Evolutionary conservation across 53 echinoderm and acorn worm species (phyloP).

Genomic region (Echinarachnius parma): DNA sequence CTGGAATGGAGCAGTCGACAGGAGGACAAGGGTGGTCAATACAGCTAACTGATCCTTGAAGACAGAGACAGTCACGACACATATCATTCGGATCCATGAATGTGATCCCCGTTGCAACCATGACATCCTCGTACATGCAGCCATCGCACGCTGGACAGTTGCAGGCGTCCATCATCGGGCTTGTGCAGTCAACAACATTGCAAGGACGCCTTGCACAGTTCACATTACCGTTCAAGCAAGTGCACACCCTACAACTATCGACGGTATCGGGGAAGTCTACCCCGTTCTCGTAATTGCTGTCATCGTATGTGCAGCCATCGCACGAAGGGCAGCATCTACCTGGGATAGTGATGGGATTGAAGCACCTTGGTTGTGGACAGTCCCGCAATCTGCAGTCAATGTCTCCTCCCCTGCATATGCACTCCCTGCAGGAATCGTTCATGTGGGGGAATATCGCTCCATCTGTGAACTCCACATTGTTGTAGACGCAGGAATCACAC

Average conservation of each 20-base stretch:
- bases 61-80: slow-evolving; percentile 84
- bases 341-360: slow-evolving; percentile 65
- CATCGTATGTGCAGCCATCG: slow-evolving; percentile 84
- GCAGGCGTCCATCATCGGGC: slow-evolving; percentile 79
- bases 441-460: slow-evolving; percentile 75
- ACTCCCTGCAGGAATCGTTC: slow-evolving; percentile 71
- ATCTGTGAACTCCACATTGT: slow-evolving; percentile 66
- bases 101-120: slow-evolving; percentile 66
- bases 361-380: slow-evolving; percentile 80
- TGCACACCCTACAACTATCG: slow-evolving; percentile 77
- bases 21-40: slow-evolving; percentile 61
- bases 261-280: slow-evolving; percentile 77
- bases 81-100: slow-evolving; percentile 88
- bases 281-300: slow-evolving; percentile 67
- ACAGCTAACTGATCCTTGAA: slow-evolving; percentile 72
- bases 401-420: slow-evolving; percentile 70
- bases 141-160: slow-evolving; percentile 85
- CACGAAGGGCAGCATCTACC: slow-evolving; percentile 85
- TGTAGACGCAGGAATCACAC: slow-evolving; percentile 75
- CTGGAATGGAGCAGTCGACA: slow-evolving; percentile 60
- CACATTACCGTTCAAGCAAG: slow-evolving; percentile 91
- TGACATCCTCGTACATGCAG: slow-evolving; percentile 93
- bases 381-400: slow-evolving; percentile 60
- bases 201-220: slow-evolving; percentile 78
- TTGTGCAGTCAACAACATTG: slow-evolving; percentile 64